Evolutionary conservation across 1,140 invertebrate species (phyloP), one percentile per base, ranked within the genome.

Genomic region (Cryptotermes secundus): DNA sequence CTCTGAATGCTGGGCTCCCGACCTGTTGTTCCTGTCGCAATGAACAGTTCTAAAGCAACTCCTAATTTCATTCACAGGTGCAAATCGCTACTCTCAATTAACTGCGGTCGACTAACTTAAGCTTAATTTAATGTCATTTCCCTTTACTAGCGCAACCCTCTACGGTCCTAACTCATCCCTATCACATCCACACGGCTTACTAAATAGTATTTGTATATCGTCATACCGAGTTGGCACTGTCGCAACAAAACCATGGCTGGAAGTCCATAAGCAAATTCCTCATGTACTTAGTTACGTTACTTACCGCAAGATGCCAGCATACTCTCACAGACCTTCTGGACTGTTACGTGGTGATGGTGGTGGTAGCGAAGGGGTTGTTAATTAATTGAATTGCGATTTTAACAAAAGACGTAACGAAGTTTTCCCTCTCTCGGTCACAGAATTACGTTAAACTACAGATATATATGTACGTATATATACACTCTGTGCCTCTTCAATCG

Each of bases 321-420:
- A 49, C 26, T 82, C 42, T 31, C 81, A 82, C 49, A 82, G 59
- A 7, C 59, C 59, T 72, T 31, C n/a, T 72, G 59, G n/a, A 72
- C 59, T 72, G 59, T 9, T 72, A 12, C 59, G 19, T 26, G n/a
- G 4, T 42, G 9, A n/a, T 42, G 45, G 45, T n/a, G 59, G 59
- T 72, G n/a, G 53, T 3, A 26, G 53, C 3, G 53, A n/a, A 59
- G 53, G 53, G 53, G 26, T n/a, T 38, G 42, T 34, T 82, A 82
- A 82, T 49, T 82, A 82, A 82, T 82, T 82, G 42, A 34, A 82
- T 82, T 82, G 81, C 81, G 42, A 82, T 82, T 82, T 82, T 82
- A 82, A 82, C 81, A 82, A 82, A 82, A 82, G 81, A 26, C 81
- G 81, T 82, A 82, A 82, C 42, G 81, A 82, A 82, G 38, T 82